Conservation (phyloP, 1,140 invertebrate species). For the Yoshiicerus persimilis region DNA sequence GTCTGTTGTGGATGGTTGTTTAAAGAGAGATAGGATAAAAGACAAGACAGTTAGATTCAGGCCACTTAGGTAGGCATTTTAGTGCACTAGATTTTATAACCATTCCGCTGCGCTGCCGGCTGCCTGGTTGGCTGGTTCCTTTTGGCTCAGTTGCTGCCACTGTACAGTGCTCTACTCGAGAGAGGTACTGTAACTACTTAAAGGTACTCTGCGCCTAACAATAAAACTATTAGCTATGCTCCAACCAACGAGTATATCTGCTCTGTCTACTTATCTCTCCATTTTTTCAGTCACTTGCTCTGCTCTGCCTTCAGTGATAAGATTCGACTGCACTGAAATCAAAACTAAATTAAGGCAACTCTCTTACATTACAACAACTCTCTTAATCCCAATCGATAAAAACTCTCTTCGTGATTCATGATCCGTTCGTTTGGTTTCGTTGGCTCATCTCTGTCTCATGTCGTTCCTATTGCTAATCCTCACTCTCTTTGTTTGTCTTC, state of each 20-base stretch:
- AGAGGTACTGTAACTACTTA: not conserved
- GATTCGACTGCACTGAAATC: not conserved
- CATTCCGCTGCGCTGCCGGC: not conserved
- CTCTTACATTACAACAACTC: not conserved
- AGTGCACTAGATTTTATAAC: not conserved
- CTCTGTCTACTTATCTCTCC: not conserved
- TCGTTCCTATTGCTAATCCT: not conserved
- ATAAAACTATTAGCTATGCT: not conserved
- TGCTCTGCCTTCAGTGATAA: not conserved
- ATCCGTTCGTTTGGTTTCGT: not conserved
- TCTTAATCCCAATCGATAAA: not conserved
- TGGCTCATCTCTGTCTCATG: not conserved
- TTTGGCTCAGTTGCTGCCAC: too few relatives aligned
- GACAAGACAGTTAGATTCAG: not conserved
- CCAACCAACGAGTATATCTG: not conserved
- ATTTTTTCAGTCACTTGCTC: not conserved
- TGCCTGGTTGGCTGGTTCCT: not conserved
- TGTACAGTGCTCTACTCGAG: too few relatives aligned
- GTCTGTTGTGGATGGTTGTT: not conserved
- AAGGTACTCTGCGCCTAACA: not conserved
- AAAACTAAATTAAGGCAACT: not conserved
- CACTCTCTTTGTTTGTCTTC: not conserved
- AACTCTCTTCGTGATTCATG: not conserved
- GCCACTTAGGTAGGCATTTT: not conserved
- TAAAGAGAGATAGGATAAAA: not conserved